Conservation (phyloP, 1,140 invertebrate genomes). For the Melitaea cinxia region DNA sequence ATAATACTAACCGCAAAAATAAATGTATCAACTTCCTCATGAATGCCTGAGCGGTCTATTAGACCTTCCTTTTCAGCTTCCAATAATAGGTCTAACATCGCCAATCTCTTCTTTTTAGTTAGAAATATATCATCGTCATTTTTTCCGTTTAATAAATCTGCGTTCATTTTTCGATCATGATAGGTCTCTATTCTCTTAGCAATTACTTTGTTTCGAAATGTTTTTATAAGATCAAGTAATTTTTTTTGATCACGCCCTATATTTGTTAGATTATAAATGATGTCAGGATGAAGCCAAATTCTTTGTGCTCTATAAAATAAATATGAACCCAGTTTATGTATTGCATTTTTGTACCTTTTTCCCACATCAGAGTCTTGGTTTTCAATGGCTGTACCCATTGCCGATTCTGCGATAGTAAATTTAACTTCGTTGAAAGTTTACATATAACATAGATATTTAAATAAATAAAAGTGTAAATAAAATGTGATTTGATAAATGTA, state of each 20-base stretch:
- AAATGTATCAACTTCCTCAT: constrained; percentile 89
- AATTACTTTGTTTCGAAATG: constrained; percentile 36
- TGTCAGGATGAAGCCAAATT: constrained; percentile 56
- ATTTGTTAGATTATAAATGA: constrained; percentile 49
- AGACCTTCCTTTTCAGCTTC: constrained; percentile 79
- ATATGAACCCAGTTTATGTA: constrained; percentile 61
- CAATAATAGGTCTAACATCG: constrained; percentile 91
- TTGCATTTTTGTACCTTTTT: constrained; percentile 62
- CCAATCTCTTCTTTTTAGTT: constrained; percentile 83
- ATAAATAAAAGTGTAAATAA: too few relatives aligned
- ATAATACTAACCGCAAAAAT: constrained; percentile 86
- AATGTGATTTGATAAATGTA: too few relatives aligned
- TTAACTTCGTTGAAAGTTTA: too few relatives aligned
- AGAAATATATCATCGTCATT: constrained; percentile 42
- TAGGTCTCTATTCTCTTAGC: constrained; percentile 14
- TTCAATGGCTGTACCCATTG: constrained; percentile 75
- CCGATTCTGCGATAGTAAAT: constrained; percentile 61
- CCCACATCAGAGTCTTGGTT: constrained; percentile 50
- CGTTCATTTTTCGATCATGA: background rate
- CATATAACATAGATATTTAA: too few relatives aligned
- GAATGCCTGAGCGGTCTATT: constrained; percentile 82
- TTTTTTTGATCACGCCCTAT: constrained; percentile 38
- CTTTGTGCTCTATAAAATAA: constrained; percentile 59
- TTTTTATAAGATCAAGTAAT: constrained; percentile 24
- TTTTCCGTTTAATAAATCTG: constrained; percentile 11